Base-by-base conservation (phyloP, 2,888 invertebrate species). In the Tryphoninae sp. region DNA sequence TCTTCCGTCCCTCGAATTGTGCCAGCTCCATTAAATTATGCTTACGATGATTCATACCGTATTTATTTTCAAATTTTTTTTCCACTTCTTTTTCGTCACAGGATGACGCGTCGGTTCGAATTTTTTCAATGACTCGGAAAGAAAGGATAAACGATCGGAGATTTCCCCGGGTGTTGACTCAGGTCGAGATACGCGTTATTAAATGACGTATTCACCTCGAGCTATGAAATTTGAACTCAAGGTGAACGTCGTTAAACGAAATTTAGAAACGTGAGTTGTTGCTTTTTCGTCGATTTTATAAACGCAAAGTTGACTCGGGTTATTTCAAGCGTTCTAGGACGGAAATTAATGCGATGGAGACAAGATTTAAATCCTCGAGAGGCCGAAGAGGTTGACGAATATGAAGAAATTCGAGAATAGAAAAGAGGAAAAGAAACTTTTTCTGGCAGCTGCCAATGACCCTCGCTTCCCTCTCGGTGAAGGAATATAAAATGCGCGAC, bases 401-500 rank as follows among this genome's bases (percentile, higher is more conserved):
- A n/a, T 49, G 2, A 22, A 13, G 19, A n/a, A 53, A 53, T 58
- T 42, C 13, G 42, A 55, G 19, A 9, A 19, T 33, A 58, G 55
- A 33, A 58, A 19, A 19, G 7, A 49, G 16, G 49, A 26, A 61
- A 23, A n/a, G 4, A 13, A 61, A 16, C 6, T n/a, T 68, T 78
- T 72, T 78, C 59, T 33, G 23, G 33, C 33, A 9, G 22, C 78
- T 58, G 78, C 49, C 78, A 78, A 78, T 59, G 78, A 79, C 67
- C 78, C 62, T 23, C 53, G 19, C 51, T 6, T 6, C 33, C 4
- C 33, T 26, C 33, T 33, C 33, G 65, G 53, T 61, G 13, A 26
- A 74, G 9, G 40, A 42, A 74, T 73, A 64, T 72, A 71, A 78
- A 65, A 78, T 73, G 67, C 73, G 26, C 59, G 73, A 68, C 73